Conservation (phyloP, 2,888 invertebrate genomes). For the Euspilapteryx auroguttella region DNA sequence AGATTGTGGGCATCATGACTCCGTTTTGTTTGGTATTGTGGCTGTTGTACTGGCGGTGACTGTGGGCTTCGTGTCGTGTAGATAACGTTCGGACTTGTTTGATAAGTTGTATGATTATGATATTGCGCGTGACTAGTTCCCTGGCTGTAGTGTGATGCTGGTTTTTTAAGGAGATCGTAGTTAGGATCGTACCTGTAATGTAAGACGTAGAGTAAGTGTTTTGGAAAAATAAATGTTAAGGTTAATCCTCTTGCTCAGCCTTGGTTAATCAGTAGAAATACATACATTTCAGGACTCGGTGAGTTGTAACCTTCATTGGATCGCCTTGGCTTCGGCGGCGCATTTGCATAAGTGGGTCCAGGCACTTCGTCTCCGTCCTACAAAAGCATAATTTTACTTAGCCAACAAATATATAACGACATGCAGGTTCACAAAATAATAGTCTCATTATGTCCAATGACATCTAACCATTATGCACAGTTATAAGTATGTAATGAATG, state of each 20-base stretch:
- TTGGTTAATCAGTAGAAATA: too few species aligned
- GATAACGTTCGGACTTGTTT: slow-evolving; percentile 40
- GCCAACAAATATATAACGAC: too few species aligned
- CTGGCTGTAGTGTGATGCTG: slow-evolving; percentile 53
- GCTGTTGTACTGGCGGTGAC: slow-evolving; percentile 36
- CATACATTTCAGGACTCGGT: slow-evolving; percentile 70
- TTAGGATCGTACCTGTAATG: slow-evolving; percentile 57
- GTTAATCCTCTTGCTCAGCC: too few species aligned
- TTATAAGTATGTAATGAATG: slow-evolving; percentile 35
- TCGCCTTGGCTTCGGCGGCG: slow-evolving; percentile 84
- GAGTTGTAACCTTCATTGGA: slow-evolving; percentile 77
- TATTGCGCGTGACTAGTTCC: slow-evolving; percentile 40
- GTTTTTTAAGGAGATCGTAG: slow-evolving; percentile 55
- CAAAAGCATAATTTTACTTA: slow-evolving; percentile 8
- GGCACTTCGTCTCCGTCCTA: slow-evolving; percentile 42
- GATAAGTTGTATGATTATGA: slow-evolving; percentile 37
- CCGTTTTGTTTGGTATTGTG: slow-evolving; percentile 30
- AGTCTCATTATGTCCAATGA: too few species aligned
- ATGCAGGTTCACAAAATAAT: too few species aligned
- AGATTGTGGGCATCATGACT: slow-evolving; percentile 47
- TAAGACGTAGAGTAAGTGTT: too few species aligned
- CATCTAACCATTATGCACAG: slow-evolving; percentile 25
- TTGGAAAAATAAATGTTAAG: too few species aligned
- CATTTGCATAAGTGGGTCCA: slow-evolving; percentile 81
- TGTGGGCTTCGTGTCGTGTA: slow-evolving; percentile 51